A percentile compares a stretch with the other conserved stretches of the same genome.
Conservation (phyloP, 2,888 invertebrate species). For the Creontiades dilutus region DNA sequence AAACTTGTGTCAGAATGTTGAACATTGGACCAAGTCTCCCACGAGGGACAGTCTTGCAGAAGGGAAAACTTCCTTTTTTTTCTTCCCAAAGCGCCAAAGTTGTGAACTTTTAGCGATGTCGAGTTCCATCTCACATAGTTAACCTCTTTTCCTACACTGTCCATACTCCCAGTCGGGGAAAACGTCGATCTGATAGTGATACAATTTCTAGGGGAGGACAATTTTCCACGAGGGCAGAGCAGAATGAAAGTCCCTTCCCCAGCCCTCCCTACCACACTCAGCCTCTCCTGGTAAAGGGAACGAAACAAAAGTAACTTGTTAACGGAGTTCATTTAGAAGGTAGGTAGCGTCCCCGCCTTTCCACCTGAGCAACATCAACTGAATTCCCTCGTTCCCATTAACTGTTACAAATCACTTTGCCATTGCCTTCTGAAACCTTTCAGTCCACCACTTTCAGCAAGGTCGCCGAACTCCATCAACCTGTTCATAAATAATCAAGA, state of each 20-base stretch:
- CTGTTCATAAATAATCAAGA: conserved; percentile 40
- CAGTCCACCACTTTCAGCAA: conserved; percentile 20
- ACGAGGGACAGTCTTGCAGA: conserved; percentile 31
- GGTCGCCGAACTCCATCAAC: conserved; percentile 41
- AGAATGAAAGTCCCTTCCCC: conserved; percentile 1
- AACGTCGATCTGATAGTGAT: conserved; percentile 62
- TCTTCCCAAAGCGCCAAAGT: not conserved
- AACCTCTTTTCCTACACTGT: conserved; percentile 19
- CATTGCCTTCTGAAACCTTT: conserved; percentile 51
- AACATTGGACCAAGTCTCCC: conserved; percentile 1
- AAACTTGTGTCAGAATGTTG: conserved; percentile 17
- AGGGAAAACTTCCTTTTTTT: conserved; percentile 27
- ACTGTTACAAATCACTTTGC: conserved; percentile 67
- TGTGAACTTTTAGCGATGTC: conserved; percentile 3
- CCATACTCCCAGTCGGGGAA: conserved; percentile 7
- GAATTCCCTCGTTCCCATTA: conserved; percentile 62
- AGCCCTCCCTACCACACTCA: not conserved
- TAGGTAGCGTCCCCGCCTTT: conserved; percentile 34
- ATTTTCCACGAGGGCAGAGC: conserved; percentile 60
- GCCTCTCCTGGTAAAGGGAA: not conserved
- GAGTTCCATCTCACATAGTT: conserved; percentile 41
- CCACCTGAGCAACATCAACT: conserved; percentile 64
- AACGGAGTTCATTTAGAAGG: conserved; percentile 63
- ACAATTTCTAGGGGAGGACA: conserved; percentile 40
- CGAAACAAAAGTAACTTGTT: conserved; percentile 67